Percentiles rank a stretch among this genome's conserved stretches.
Evolutionary conservation across 2,888 invertebrate genomes (phyloP).

Genomic region (Himalopsyche kuldschensis): DNA sequence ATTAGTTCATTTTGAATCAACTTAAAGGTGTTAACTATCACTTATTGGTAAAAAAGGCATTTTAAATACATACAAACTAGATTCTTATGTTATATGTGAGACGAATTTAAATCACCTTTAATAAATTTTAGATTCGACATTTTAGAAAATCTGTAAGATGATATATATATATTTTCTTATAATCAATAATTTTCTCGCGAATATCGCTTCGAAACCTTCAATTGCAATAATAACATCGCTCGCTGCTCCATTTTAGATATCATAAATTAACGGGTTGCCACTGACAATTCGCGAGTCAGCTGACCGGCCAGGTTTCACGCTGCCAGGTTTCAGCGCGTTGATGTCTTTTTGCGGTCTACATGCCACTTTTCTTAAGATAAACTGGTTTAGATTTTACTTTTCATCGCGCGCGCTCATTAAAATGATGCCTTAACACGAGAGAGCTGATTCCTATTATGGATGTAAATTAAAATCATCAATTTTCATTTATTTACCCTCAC

Average conservation of each 20-base stretch:
- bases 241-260: background rate
- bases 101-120: too few relatives aligned
- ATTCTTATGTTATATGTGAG: too few relatives aligned
- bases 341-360: slow-evolving; percentile 24
- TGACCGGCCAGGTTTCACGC: slow-evolving; percentile 27
- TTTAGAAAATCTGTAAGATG: too few relatives aligned
- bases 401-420: slow-evolving; percentile 15
- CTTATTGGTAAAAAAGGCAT: too few relatives aligned
- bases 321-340: slow-evolving; percentile 10
- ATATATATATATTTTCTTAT: background rate
- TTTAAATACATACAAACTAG: too few relatives aligned
- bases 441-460: background rate
- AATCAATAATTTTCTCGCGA: background rate
- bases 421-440: background rate
- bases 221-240: background rate
- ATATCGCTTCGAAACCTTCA: background rate
- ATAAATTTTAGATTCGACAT: too few relatives aligned
- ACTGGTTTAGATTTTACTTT: slow-evolving; percentile 29
- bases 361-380: slow-evolving; percentile 6
- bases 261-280: background rate
- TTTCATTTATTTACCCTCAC: background rate
- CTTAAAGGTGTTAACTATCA: too few relatives aligned
- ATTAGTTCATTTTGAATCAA: too few relatives aligned
- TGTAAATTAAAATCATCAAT: background rate
- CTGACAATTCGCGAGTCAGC: slow-evolving; percentile 8